These are phyloP conservation scores for Atta cephalotes DNA, from an alignment of 1,140 invertebrate species.

Conservation along the genomic window DNA sequence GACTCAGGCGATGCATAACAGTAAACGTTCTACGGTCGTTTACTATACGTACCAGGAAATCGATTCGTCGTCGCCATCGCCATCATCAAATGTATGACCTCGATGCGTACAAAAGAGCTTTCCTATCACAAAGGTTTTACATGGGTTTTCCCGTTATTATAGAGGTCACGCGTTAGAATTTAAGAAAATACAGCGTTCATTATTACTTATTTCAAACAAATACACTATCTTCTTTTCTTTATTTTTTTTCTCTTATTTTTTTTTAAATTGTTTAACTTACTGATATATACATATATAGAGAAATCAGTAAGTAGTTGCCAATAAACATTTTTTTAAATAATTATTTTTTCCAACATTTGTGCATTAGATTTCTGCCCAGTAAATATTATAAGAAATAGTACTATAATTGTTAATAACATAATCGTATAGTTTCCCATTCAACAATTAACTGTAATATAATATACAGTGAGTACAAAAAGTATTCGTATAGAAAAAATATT, in stretches of 20 bases:
- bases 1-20: not conserved
- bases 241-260: not conserved
- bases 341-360: not conserved
- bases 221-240: not conserved
- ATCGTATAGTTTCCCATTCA: no score
- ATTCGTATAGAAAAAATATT: no score
- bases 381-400: no score
- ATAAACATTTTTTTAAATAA: not conserved
- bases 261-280: not conserved
- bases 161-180: not conserved
- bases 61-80: slow-evolving; percentile 22
- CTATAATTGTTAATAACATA: no score
- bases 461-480: no score
- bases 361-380: not conserved
- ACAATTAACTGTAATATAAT: no score
- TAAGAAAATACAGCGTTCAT: slow-evolving; percentile 13
- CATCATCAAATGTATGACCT: slow-evolving; percentile 32
- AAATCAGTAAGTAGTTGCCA: not conserved
- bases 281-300: not conserved
- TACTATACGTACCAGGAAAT: slow-evolving; percentile 30
- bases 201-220: not conserved
- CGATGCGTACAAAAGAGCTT: slow-evolving; percentile 35
- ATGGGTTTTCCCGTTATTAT: slow-evolving; percentile 53
- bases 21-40: slow-evolving; percentile 32
- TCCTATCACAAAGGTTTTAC: not conserved